These are phyloP conservation scores for Cheirogaleus medius DNA, from an alignment of 2,113 vertebrate genomes.

Conservation along the genomic window DNA sequence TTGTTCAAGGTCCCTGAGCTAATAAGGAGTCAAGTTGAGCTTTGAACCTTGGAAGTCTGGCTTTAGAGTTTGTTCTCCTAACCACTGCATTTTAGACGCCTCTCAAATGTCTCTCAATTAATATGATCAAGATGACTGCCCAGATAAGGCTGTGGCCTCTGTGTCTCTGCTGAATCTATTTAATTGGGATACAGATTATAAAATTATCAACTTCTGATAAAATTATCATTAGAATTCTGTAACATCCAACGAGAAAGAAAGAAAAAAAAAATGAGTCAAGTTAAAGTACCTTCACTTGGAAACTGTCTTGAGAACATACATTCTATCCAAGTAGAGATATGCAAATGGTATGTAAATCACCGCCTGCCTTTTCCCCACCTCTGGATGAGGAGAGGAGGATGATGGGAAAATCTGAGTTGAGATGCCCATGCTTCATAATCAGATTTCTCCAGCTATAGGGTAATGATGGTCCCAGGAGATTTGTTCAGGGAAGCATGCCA, in stretches of 20 bases:
- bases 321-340: background rate
- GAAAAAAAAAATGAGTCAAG: background rate
- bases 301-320: background rate
- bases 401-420: conserved; percentile 36
- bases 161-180: background rate
- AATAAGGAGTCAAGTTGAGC: background rate
- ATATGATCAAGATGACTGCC: background rate
- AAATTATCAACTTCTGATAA: conserved; percentile 51
- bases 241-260: background rate
- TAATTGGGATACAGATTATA: conserved; percentile 31
- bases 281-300: conserved; percentile 11
- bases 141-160: background rate
- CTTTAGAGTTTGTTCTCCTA: background rate
- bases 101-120: background rate
- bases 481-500: background rate
- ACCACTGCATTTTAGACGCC: background rate
- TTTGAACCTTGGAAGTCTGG: background rate
- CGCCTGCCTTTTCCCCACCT: background rate
- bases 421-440: background rate
- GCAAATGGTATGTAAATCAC: background rate
- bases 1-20: background rate
- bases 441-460: conserved; percentile 9
- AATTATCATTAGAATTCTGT: conserved; percentile 24
- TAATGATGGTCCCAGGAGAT: background rate
- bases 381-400: background rate